Evolutionary conservation across 2,888 invertebrate genomes (phyloP), one percentile per base, ranked within the genome.

Genomic region (Pammene aurita): DNA sequence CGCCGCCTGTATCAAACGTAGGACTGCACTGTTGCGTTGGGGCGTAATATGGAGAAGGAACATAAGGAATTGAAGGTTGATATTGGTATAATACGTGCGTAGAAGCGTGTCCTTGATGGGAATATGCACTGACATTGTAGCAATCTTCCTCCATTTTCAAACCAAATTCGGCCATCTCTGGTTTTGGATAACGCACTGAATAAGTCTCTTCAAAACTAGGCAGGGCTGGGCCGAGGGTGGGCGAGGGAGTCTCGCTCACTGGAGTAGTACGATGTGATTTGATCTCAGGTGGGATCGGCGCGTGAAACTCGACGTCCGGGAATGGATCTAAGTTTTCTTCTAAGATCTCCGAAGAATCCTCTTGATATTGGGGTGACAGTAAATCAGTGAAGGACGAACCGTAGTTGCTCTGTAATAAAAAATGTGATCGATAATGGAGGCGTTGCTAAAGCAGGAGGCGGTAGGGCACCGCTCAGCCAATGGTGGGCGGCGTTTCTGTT

Each of bases 161-260:
- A 41, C 95, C 95, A 77, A 95, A 93, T 77, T 94, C 93, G 52
- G 93, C 91, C 84, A 95, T 93, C 85, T 94, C 94, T 83, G 93
- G 94, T 78, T 93, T 94, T 71, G 94, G 94, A 82, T 96, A 96
- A 73, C 96, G 95, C 60, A 96, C 94, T 70, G 96, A 96, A 87
- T 97, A 97, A 38, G 96, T 97, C 90, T 97, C 97, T 92, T 97
- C 96, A 91, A 97, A 97, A 90, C 97, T 97, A 73, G 97, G 97
- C 80, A 97, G 88, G 57, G 96, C 94, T 56, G 95, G 94, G 76
- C 94, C 94, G 18, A 86, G 84, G 13, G 84, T 90, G 14, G 90
- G 92, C 68, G 92, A 92, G 48, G 89, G 86, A 48, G 90, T 85
- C 75, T 88, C 91, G 76, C 92, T 92, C 71, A 90, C 81, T 58